Evolutionary conservation across 2,797 vertebrate genomes (phyloP).

Genomic region (Tragopan temminckii): DNA sequence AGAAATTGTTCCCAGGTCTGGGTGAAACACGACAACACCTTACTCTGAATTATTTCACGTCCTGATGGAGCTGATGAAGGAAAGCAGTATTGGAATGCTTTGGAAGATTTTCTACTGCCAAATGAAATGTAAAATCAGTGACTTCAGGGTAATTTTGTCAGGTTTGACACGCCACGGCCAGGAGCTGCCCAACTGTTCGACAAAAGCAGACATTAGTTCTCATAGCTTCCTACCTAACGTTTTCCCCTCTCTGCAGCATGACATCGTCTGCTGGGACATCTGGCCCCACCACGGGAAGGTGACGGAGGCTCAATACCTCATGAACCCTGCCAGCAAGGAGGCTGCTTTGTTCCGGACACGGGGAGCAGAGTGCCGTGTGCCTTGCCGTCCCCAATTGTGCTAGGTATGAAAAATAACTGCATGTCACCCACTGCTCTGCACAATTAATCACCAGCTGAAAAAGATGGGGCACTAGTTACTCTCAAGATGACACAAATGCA

Average conservation of each 20-base stretch:
- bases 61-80: conserved; percentile 20
- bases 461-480: not conserved
- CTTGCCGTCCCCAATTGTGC: not conserved
- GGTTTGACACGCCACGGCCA: conserved; percentile 27
- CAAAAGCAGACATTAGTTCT: conserved; percentile 65
- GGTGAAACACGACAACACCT: not conserved
- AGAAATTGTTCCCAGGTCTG: not conserved
- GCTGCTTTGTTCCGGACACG: conserved; percentile 8
- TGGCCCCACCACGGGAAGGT: conserved; percentile 68
- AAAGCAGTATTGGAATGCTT: conserved; percentile 31
- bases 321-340: conserved; percentile 66
- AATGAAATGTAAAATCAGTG: conserved; percentile 48
- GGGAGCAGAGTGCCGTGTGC: not conserved
- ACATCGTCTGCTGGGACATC: conserved; percentile 55
- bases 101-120: conserved; percentile 55
- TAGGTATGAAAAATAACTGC: conserved; percentile 29
- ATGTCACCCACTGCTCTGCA: conserved; percentile 26
- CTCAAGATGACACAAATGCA: not conserved
- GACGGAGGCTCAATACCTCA: conserved; percentile 45
- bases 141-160: conserved; percentile 48
- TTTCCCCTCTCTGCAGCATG: conserved; percentile 24
- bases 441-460: conserved; percentile 49
- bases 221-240: conserved; percentile 20
- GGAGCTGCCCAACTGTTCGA: conserved; percentile 64
- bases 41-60: conserved; percentile 40